phyloP scores from a whole-genome alignment of 2,113 vertebrate genomes.

The Scomber scombrus region DNA sequence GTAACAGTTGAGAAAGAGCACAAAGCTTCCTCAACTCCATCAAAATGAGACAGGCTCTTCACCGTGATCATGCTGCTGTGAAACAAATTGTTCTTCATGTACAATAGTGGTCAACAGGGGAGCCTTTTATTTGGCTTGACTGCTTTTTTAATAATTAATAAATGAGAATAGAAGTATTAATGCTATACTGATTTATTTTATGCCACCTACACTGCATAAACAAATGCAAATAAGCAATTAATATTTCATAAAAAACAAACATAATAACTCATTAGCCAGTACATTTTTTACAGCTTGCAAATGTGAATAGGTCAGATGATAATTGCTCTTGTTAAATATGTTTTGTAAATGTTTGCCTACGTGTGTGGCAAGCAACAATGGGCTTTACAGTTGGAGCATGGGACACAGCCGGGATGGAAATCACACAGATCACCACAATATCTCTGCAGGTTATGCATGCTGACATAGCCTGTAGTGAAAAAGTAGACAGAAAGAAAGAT shows the following conservation, averaged over 20 bases:
- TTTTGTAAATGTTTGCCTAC: not conserved
- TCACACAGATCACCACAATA: constrained; percentile 78
- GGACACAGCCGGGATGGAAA: constrained; percentile 53
- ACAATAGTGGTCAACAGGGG: too few species aligned
- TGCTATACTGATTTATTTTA: not conserved
- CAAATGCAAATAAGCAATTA: not conserved
- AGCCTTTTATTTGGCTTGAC: too few species aligned
- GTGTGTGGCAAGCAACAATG: constrained; percentile 3
- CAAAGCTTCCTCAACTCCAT: too few species aligned
- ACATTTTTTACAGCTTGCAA: not conserved
- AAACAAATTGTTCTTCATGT: too few species aligned
- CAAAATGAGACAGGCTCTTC: too few species aligned
- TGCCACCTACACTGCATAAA: not conserved
- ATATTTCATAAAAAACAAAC: constrained; percentile 12
- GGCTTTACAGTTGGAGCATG: constrained; percentile 57
- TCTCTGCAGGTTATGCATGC: constrained; percentile 72
- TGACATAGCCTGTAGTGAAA: constrained; percentile 66
- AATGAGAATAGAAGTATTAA: not conserved
- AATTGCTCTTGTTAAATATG: not conserved
- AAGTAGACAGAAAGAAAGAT: not conserved
- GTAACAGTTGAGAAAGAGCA: too few species aligned
- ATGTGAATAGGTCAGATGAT: not conserved
- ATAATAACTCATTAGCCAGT: not conserved
- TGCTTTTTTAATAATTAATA: not conserved
- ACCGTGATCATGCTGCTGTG: too few species aligned